Conservation (phyloP, 2,113 vertebrate genomes). For the Brachirus orientalis region DNA sequence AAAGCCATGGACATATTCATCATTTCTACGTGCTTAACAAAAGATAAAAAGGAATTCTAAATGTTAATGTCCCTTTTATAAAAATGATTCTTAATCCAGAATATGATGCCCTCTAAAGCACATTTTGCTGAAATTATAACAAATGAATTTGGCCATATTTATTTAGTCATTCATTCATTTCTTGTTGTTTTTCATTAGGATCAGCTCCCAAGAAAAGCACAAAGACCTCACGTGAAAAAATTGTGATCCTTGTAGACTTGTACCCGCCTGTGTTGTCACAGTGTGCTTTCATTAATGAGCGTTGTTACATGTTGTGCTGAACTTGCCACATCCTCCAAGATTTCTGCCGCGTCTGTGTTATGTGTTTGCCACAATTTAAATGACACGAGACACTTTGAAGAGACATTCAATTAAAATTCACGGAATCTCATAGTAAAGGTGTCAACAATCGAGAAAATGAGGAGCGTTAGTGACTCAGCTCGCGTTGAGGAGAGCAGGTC, state of each 20-base stretch:
- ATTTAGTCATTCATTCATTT: constrained; percentile 18
- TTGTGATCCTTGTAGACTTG: neutral
- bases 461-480: no score
- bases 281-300: constrained; percentile 27
- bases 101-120: constrained; percentile 27
- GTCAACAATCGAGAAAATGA: no score
- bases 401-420: neutral
- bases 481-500: neutral
- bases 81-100: constrained; percentile 15
- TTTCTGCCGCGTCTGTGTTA: constrained; percentile 29
- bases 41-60: constrained; percentile 24
- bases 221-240: constrained; percentile 11
- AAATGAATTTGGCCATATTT: constrained; percentile 62
- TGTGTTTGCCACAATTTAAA: constrained; percentile 28
- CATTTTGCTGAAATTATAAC: constrained; percentile 32
- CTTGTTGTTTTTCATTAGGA: constrained; percentile 17
- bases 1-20: constrained; percentile 20
- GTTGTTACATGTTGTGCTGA: constrained; percentile 11
- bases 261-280: constrained; percentile 19
- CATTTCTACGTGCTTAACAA: constrained; percentile 18
- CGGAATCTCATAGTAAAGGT: no score
- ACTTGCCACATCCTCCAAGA: constrained; percentile 26
- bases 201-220: constrained; percentile 39
- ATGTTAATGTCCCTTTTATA: constrained; percentile 16
- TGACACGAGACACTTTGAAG: neutral